Percentiles rank a stretch among this genome's conserved stretches.
Conservation (phyloP, 1,140 invertebrate species). For the Ericerus pela region DNA sequence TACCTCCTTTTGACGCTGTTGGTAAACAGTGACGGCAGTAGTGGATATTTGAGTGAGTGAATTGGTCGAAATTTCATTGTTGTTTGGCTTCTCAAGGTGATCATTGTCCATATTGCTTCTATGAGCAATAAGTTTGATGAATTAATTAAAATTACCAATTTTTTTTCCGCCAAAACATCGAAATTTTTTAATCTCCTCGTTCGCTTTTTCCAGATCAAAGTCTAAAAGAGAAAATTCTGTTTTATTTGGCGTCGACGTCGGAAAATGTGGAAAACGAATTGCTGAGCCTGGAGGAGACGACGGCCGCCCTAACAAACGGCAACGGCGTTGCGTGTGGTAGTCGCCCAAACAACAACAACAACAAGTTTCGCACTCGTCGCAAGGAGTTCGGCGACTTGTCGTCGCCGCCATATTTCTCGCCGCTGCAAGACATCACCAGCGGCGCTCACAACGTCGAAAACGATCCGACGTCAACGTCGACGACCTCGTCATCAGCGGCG, state of each 20-base stretch:
- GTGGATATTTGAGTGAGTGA: no score
- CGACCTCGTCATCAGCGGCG: not conserved
- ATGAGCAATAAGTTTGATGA: not conserved
- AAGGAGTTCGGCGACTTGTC: slow-evolving; percentile 4
- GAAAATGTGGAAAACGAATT: slow-evolving; percentile 7
- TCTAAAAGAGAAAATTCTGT: slow-evolving; percentile 62
- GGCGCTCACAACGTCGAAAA: not conserved
- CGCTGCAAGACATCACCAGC: slow-evolving; percentile 18
- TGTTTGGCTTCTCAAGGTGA: not conserved
- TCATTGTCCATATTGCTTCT: not conserved
- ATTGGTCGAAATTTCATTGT: no score
- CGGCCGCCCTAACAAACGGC: not conserved
- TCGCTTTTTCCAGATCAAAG: slow-evolving; percentile 55
- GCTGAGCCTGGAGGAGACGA: not conserved
- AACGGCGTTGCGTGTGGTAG: not conserved
- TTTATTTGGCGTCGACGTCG: slow-evolving; percentile 44
- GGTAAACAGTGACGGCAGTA: no score
- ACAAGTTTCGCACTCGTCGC: not conserved
- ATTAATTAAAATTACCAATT: slow-evolving; percentile 2
- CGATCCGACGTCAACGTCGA: not conserved
- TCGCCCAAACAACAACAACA: not conserved
- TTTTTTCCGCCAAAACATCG: slow-evolving; percentile 3
- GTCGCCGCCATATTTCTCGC: slow-evolving; percentile 15
- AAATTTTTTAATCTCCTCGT: slow-evolving; percentile 10
- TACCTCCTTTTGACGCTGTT: no score